Evolutionary conservation across 92 coral and sea anemone genomes (phyloP).

Genomic region (Pocillopora meandrina): DNA sequence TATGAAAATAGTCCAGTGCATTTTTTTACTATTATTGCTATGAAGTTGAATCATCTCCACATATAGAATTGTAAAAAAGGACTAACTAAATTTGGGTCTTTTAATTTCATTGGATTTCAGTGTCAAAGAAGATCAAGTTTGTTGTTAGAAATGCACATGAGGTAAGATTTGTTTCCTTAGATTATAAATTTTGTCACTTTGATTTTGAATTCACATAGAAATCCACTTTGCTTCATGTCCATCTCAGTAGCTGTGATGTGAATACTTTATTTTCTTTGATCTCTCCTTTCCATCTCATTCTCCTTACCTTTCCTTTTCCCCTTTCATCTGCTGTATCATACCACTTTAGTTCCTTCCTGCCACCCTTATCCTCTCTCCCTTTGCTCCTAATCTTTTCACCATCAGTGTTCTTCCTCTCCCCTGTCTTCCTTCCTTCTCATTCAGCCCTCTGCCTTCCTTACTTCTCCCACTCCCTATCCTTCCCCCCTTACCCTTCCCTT

Average conservation of each 20-base stretch:
- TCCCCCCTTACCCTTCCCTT: neutral
- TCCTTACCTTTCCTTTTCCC: neutral
- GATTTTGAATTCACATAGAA: no score
- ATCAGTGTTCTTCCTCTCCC: no score
- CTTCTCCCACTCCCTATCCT: neutral
- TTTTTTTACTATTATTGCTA: no score
- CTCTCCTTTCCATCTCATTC: neutral
- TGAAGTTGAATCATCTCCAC: neutral
- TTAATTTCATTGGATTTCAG: conserved; percentile 37
- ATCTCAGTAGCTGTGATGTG: no score
- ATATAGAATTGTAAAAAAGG: neutral
- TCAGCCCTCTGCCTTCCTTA: neutral
- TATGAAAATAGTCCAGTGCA: no score
- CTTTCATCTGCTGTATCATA: neutral
- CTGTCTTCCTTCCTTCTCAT: neutral
- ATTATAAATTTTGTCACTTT: no score
- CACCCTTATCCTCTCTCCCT: no score
- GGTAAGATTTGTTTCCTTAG: conserved; percentile 46
- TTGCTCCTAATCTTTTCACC: no score
- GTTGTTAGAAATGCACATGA: conserved; percentile 87
- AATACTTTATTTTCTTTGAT: neutral
- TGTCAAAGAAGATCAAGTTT: conserved; percentile 87
- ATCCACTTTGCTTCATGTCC: no score
- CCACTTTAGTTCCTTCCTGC: neutral
- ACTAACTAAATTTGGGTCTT: neutral